These are phyloP conservation scores for Eudorcas thomsonii DNA, from an alignment of 2,113 vertebrate species.

Conservation along the genomic window DNA sequence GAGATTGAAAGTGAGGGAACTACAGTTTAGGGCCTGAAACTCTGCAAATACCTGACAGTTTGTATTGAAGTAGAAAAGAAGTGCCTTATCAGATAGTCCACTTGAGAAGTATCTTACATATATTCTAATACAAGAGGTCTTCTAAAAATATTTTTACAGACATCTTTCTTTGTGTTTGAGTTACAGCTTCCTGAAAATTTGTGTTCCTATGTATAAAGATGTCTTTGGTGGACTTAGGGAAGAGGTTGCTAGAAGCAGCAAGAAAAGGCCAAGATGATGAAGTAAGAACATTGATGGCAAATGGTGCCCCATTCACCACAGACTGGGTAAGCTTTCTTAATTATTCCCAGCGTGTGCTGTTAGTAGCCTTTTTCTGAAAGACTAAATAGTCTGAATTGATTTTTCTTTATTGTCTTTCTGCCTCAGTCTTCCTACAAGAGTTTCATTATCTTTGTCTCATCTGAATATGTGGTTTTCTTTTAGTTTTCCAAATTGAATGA, in stretches of 20 bases:
- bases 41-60: neutral
- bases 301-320: slow-evolving; percentile 93
- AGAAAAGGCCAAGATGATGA: slow-evolving; percentile 93
- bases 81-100: neutral
- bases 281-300: slow-evolving; percentile 92
- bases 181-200: slow-evolving; percentile 51
- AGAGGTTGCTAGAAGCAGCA: slow-evolving; percentile 92
- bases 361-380: neutral
- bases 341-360: neutral
- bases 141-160: neutral
- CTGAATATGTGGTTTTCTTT: slow-evolving; percentile 32
- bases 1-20: neutral
- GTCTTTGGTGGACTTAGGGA: slow-evolving; percentile 94
- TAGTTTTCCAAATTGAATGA: slow-evolving; percentile 31
- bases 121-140: neutral
- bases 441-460: slow-evolving; percentile 33
- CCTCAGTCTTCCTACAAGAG: neutral
- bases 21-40: neutral
- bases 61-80: neutral
- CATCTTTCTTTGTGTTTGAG: neutral
- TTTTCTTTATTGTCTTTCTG: neutral
- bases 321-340: slow-evolving; percentile 88
- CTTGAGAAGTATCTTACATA: neutral
- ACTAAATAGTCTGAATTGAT: neutral
- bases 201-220: slow-evolving; percentile 82